A percentile compares a stretch with the other conserved stretches of the same genome.
Conservation (phyloP, 2,888 invertebrate species). For the Xestoiulus laeticollis region DNA sequence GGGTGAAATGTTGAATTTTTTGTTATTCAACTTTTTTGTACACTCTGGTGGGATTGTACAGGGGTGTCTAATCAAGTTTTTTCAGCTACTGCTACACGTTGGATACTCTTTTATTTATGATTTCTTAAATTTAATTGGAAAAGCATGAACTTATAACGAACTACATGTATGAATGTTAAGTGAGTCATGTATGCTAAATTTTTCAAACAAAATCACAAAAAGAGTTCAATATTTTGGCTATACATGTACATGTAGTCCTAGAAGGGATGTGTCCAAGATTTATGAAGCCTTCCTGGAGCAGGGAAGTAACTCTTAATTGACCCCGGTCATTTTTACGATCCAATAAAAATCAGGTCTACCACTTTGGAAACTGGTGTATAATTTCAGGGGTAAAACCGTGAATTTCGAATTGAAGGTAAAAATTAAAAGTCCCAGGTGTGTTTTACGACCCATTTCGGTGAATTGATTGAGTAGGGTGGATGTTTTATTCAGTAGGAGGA, state of each 20-base stretch:
- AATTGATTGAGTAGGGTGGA: neutral
- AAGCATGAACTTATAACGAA: too few relatives aligned
- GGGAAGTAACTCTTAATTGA: neutral
- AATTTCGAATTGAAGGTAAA: conserved; percentile 19
- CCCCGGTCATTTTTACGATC: neutral
- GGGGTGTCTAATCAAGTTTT: neutral
- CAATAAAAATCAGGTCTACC: neutral
- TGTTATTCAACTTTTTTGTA: too few relatives aligned
- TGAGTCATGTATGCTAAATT: too few relatives aligned
- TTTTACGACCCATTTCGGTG: neutral
- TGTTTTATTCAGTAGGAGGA: conserved; percentile 13
- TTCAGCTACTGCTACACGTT: neutral
- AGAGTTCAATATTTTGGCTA: too few relatives aligned
- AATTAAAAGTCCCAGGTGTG: neutral
- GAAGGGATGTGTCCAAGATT: too few relatives aligned
- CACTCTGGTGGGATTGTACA: too few relatives aligned
- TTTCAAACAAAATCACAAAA: too few relatives aligned
- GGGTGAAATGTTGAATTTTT: too few relatives aligned
- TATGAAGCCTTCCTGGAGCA: neutral
- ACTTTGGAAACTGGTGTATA: neutral
- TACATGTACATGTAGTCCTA: too few relatives aligned
- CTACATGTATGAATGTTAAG: too few relatives aligned
- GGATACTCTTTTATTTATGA: too few relatives aligned
- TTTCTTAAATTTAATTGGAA: too few relatives aligned
- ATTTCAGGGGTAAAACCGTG: neutral